A percentile compares a stretch with the other conserved stretches of the same genome.
Conservation (phyloP, 2,797 vertebrate genomes). For the Cuniculus paca region DNA sequence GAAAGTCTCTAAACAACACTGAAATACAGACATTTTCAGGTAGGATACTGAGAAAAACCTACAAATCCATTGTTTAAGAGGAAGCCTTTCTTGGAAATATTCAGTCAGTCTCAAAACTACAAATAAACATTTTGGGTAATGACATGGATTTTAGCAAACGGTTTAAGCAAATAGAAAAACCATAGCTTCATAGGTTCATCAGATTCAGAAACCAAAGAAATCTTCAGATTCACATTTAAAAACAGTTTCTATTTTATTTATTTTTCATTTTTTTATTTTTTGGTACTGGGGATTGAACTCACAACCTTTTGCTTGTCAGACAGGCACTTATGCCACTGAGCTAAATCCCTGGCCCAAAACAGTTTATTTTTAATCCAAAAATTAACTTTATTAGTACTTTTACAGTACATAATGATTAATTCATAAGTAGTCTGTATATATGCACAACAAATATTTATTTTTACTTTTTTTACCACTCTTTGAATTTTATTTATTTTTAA, state of each 20-base stretch:
- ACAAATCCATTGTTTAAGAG: neutral
- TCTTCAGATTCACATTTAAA: neutral
- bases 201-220: neutral
- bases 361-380: neutral
- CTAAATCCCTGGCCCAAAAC: no score
- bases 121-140: neutral
- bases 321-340: no score
- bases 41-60: neutral
- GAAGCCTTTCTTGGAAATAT: neutral
- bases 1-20: neutral
- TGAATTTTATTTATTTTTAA: neutral
- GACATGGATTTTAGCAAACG: neutral
- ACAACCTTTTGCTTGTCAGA: no score
- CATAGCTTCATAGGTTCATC: neutral
- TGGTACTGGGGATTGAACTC: no score
- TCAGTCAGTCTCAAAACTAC: neutral
- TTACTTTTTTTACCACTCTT: neutral
- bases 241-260: no score
- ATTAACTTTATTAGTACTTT: neutral
- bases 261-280: no score
- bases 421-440: neutral
- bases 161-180: neutral
- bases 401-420: neutral
- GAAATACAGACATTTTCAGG: neutral
- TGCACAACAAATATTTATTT: neutral